Conservation (phyloP, 2,888 invertebrate species). For the Philereme transversata region DNA sequence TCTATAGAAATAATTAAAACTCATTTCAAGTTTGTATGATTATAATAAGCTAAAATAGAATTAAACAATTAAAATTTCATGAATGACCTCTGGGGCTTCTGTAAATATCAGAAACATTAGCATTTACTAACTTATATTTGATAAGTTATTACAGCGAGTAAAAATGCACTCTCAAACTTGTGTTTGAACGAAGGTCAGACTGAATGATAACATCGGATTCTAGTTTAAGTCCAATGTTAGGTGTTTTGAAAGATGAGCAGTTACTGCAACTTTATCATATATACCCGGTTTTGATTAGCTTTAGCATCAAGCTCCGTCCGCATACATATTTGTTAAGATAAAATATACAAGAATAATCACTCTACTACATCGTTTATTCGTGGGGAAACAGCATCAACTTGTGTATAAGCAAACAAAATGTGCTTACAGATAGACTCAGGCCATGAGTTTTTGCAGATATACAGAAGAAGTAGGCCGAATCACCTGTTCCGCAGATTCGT, state of each 20-base stretch:
- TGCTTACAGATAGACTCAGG: too few relatives aligned
- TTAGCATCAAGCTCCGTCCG: background rate
- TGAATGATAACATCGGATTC: constrained; percentile 34
- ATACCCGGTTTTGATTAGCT: background rate
- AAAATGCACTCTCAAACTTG: constrained; percentile 24
- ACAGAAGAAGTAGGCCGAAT: constrained; percentile 13
- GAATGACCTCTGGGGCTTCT: too few relatives aligned
- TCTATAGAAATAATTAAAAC: constrained; percentile 12
- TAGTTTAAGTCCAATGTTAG: constrained; percentile 25
- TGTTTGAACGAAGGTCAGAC: constrained; percentile 33
- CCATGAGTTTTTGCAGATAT: background rate
- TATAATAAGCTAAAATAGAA: background rate
- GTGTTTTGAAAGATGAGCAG: constrained; percentile 24
- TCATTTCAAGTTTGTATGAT: background rate
- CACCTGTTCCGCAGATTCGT: constrained; percentile 19
- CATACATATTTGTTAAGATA: constrained; percentile 1
- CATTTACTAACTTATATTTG: background rate
- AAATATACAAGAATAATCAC: constrained; percentile 9
- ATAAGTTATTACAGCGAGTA: constrained; percentile 15
- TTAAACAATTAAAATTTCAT: too few relatives aligned
- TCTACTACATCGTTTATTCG: background rate
- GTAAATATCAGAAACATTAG: background rate
- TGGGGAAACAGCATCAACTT: background rate
- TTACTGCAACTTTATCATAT: background rate
- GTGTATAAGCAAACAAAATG: background rate